Evolutionary conservation across 2,113 vertebrate species (phyloP).

Genomic region (Scortum barcoo): DNA sequence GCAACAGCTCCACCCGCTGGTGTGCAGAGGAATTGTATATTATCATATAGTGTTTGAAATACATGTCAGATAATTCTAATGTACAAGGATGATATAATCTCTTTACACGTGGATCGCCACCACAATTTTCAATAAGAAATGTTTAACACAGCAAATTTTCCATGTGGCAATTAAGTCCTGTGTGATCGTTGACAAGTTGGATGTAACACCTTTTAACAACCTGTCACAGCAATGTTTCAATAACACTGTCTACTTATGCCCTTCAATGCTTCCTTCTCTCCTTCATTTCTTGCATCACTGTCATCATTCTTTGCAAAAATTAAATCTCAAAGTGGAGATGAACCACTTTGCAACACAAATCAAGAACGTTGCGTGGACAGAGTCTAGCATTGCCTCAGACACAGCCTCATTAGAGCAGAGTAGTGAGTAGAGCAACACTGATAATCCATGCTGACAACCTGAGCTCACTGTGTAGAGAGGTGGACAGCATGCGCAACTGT

Average conservation of each 20-base stretch:
- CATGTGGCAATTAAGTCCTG: neutral
- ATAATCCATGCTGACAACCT: neutral
- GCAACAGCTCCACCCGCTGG: conserved; percentile 66
- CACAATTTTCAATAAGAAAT: neutral
- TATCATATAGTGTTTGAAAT: neutral
- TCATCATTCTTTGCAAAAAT: neutral
- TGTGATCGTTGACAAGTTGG: neutral
- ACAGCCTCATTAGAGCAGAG: neutral
- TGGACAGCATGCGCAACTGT: neutral
- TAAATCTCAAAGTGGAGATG: neutral
- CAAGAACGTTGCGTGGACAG: neutral
- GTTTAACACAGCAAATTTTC: neutral
- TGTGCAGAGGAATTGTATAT: neutral
- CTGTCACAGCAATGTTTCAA: neutral
- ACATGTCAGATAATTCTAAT: neutral
- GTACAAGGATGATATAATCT: neutral
- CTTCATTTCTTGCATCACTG: neutral
- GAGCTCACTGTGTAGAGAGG: neutral
- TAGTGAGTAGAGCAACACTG: too few relatives aligned
- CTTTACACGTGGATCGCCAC: neutral
- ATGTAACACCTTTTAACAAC: neutral
- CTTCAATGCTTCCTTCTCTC: neutral
- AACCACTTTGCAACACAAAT: neutral
- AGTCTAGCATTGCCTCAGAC: neutral
- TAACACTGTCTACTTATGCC: neutral